phyloP scores from a whole-genome alignment of 2,888 invertebrate species.

The Anodontia alba region DNA sequence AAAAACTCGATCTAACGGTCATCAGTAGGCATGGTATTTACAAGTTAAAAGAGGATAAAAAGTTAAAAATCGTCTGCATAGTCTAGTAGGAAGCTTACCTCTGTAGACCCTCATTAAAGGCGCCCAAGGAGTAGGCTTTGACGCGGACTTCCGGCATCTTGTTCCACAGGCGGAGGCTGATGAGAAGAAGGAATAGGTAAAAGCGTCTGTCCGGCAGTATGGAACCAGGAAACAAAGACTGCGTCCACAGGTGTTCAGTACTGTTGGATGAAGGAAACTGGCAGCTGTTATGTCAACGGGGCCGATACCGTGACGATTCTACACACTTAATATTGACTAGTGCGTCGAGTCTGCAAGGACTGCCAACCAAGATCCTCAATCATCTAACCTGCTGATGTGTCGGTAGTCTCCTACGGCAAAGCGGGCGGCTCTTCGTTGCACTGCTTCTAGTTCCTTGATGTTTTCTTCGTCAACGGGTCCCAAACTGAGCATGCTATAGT shows the following conservation, averaged over 20 bases:
- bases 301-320: not conserved
- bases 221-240: slow-evolving; percentile 2
- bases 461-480: slow-evolving; percentile 37
- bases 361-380: not conserved
- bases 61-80: not conserved
- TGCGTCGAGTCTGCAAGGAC: not conserved
- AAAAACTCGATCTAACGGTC: too few species aligned
- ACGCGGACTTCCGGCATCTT: not conserved
- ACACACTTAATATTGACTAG: not conserved
- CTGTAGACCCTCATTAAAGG: slow-evolving; percentile 18
- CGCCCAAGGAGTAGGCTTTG: slow-evolving; percentile 8
- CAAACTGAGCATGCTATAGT: slow-evolving; percentile 33
- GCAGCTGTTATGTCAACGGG: not conserved
- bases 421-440: slow-evolving; percentile 34
- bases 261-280: slow-evolving; percentile 15
- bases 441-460: slow-evolving; percentile 31
- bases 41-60: too few species aligned
- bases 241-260: slow-evolving; percentile 10
- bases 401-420: not conserved
- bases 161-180: slow-evolving; percentile 15
- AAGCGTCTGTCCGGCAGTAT: slow-evolving; percentile 27
- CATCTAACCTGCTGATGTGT: not conserved
- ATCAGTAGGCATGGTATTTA: too few species aligned
- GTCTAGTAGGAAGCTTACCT: not conserved
- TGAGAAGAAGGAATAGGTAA: slow-evolving; percentile 20